Conservation (phyloP, 2,888 invertebrate species). For the Hoplodrina blanda region DNA sequence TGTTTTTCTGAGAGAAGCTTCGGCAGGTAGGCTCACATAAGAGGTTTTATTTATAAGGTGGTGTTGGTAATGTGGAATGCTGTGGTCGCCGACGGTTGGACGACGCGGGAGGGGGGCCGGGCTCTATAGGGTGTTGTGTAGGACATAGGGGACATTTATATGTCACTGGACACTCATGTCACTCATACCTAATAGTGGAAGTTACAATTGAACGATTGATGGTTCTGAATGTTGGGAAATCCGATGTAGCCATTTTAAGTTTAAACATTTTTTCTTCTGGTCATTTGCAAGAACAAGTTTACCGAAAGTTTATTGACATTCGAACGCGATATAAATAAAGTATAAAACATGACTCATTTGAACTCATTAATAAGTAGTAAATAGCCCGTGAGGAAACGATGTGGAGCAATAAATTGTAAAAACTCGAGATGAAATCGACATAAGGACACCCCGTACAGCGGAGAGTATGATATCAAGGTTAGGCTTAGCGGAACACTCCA, state of each 20-base stretch:
- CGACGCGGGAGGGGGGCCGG: constrained; percentile 71
- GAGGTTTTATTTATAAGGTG: constrained; percentile 86
- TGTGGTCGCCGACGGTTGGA: constrained; percentile 77
- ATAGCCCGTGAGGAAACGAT: constrained; percentile 22
- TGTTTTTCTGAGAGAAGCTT: constrained; percentile 77
- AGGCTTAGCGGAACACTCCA: constrained; percentile 91
- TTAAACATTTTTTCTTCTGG: neutral
- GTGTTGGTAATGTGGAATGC: constrained; percentile 87
- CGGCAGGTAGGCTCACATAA: constrained; percentile 83
- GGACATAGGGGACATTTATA: constrained; percentile 44
- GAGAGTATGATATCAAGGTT: constrained; percentile 91
- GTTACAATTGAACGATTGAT: neutral
- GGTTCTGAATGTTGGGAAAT: neutral
- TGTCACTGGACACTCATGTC: constrained; percentile 7
- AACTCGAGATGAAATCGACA: constrained; percentile 61
- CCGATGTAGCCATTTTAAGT: neutral
- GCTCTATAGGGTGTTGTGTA: constrained; percentile 75
- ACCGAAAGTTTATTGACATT: constrained; percentile 43
- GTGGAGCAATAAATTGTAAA: constrained; percentile 57
- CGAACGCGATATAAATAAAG: constrained; percentile 4
- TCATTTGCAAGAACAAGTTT: constrained; percentile 15
- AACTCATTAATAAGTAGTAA: constrained; percentile 39
- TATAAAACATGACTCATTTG: constrained; percentile 34
- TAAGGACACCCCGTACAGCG: constrained; percentile 82
- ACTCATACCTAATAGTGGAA: neutral